Evolutionary conservation across 2,888 invertebrate species (phyloP), one percentile per base, ranked within the genome.

Genomic region (Aproaerema taeniolella): DNA sequence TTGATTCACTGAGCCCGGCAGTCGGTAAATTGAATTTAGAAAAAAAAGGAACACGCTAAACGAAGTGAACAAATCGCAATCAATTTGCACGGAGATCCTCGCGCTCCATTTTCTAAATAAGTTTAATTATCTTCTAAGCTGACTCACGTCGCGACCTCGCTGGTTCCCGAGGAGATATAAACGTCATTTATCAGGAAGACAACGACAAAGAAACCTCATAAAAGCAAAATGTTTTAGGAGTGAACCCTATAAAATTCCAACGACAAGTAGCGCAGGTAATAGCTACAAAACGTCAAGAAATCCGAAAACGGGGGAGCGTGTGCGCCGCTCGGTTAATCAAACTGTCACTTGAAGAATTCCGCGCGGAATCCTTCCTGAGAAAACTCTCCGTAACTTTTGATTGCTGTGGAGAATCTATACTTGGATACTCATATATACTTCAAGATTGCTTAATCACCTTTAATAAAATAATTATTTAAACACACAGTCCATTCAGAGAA

Each of bases 311-410:
- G 63, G 53, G 63, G 67, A 72, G 80, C 82, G 80, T 81, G 78
- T 80, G 80, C 82, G 73, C 77, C 72, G 67, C 70, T 77, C 85
- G 73, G 85, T 85, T 86, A 86, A 86, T 86, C 85, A 86, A 86
- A 86, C 83, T 86, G 86, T 86, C 86, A 85, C 82, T 80, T 74
- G 68, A 85, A 85, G 86, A 86, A 86, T 86, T 80, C 82, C 79
- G 67, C 70, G 80, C 71, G 76, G 74, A 83, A 81, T 80, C 78
- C 81, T 72, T 65, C 66, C 69, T 69, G 68, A 76, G 82, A 79
- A 82, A 80, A 82, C 79, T 82, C 78, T 53, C 66, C 67, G 66
- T 71, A 83, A 83, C 82, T 83, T 83, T 80, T 83, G 83, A 83
- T 83, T 83, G 82, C 78, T 70, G 69, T 63, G 58, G 67, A 75